These are phyloP conservation scores for Hymenochirus boettgeri DNA, from an alignment of 2,113 vertebrate genomes.

Conservation along the genomic window DNA sequence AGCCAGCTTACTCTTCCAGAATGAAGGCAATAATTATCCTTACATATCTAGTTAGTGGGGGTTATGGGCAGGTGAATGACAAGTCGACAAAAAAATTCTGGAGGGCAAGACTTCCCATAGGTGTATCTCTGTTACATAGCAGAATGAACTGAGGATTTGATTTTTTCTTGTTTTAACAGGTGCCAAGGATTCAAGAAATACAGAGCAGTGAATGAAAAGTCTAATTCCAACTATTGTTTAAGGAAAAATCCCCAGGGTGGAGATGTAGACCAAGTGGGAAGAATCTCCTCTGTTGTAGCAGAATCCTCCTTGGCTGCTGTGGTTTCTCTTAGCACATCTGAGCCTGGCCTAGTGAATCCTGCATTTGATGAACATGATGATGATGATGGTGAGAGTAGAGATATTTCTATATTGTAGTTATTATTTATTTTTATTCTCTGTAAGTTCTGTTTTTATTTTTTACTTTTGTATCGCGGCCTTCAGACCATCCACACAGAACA, in stretches of 20 bases:
- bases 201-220: conserved; percentile 69
- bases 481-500: conserved; percentile 74
- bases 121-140: too few relatives aligned
- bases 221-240: conserved; percentile 67
- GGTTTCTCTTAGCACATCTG: conserved; percentile 54
- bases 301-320: conserved; percentile 54
- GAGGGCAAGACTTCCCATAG: too few relatives aligned
- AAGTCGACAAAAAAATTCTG: too few relatives aligned
- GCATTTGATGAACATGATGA: conserved; percentile 81
- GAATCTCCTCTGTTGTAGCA: conserved; percentile 39
- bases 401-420: neutral
- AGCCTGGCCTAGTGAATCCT: conserved; percentile 81
- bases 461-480: conserved; percentile 1
- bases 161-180: conserved; percentile 55
- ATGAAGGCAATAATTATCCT: too few relatives aligned
- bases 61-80: too few relatives aligned
- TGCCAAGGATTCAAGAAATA: conserved; percentile 78
- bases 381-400: conserved; percentile 65
- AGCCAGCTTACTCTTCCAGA: too few relatives aligned
- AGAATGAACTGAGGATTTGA: too few relatives aligned
- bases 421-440: too few relatives aligned
- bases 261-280: neutral
- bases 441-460: too few relatives aligned
- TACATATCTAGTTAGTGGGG: too few relatives aligned
- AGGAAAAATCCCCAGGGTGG: conserved; percentile 54